These are phyloP conservation scores for Chironomus riparius DNA, from an alignment of 2,888 invertebrate genomes.

Conservation along the genomic window DNA sequence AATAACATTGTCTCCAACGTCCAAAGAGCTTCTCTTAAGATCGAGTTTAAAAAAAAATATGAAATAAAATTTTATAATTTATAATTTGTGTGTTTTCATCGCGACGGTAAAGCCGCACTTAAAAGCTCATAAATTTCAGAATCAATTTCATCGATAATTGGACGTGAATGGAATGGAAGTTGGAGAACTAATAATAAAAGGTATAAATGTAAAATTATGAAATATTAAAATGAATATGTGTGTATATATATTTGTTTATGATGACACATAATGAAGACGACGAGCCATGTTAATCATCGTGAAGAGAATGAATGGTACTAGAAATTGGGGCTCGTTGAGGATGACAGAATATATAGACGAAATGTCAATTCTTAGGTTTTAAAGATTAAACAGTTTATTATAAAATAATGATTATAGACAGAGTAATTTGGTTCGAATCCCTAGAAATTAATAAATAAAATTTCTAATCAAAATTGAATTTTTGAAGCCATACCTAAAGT, in stretches of 20 bases:
- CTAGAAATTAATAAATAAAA: too few species aligned
- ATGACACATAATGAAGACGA: neutral
- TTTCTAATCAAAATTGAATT: too few species aligned
- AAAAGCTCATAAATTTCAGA: constrained; percentile 22
- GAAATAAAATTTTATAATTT: neutral
- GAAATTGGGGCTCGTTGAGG: too few species aligned
- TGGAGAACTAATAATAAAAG: neutral
- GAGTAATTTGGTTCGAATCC: too few species aligned
- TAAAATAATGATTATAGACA: too few species aligned
- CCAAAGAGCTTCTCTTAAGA: neutral
- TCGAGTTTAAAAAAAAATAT: neutral
- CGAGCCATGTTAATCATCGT: too few species aligned
- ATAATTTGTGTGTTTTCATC: neutral
- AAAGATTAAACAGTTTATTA: too few species aligned
- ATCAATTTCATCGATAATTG: constrained; percentile 26
- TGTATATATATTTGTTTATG: constrained; percentile 2
- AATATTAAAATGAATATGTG: constrained; percentile 10
- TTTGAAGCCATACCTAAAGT: too few species aligned
- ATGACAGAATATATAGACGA: too few species aligned
- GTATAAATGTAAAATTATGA: constrained; percentile 9
- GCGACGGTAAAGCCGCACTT: constrained; percentile 9
- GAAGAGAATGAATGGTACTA: too few species aligned
- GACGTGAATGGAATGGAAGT: constrained; percentile 7
- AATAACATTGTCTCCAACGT: neutral
- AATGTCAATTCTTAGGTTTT: too few species aligned